Evolutionary conservation across 2,113 vertebrate genomes (phyloP).

Genomic region (Eclectus roratus): DNA sequence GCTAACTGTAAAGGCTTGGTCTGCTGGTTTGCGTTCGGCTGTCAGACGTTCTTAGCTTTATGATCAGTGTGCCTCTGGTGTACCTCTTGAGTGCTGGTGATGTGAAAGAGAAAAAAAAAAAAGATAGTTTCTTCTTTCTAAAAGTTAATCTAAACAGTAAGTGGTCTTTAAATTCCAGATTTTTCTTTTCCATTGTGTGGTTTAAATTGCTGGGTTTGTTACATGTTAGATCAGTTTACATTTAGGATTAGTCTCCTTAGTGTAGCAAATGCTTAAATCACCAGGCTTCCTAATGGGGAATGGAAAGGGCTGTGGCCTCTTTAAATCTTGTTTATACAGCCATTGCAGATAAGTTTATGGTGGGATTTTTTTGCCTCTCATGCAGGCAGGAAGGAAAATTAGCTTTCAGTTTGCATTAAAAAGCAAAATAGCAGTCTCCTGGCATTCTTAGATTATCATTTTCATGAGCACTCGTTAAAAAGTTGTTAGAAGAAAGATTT

Average conservation of each 20-base stretch:
- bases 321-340: conserved; percentile 37
- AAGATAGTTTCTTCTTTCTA: neutral
- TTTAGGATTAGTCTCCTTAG: neutral
- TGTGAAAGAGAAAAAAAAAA: neutral
- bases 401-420: neutral
- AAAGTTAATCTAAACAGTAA: neutral
- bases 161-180: neutral
- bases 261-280: neutral
- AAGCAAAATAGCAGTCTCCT: neutral
- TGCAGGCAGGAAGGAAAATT: neutral
- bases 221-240: neutral
- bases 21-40: neutral
- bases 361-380: neutral
- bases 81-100: neutral
- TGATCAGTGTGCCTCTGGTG: neutral
- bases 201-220: neutral
- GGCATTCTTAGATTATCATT: neutral
- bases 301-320: neutral
- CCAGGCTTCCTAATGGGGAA: neutral
- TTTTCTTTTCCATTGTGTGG: neutral
- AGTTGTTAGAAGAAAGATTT: neutral
- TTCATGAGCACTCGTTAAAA: neutral
- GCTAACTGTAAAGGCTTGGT: neutral
- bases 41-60: neutral
- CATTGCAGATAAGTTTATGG: neutral